phyloP scores from a whole-genome alignment of 2,888 invertebrate species.

The Polymixis flavicincta region DNA sequence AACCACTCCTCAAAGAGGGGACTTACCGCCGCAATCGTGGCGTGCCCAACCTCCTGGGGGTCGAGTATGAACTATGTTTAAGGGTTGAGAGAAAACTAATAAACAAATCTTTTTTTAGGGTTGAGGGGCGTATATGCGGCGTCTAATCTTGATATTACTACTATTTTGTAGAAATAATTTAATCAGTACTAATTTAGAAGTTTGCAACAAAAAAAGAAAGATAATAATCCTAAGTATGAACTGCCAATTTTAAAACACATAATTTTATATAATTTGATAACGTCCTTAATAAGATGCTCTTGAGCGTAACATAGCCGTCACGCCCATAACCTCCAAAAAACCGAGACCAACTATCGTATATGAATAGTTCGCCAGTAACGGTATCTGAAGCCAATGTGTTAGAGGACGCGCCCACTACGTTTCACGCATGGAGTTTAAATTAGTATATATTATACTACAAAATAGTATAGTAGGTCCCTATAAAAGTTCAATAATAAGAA shows the following conservation, averaged over 20 bases:
- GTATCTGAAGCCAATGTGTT: slow-evolving; percentile 46
- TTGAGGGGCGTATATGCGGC: too few relatives aligned
- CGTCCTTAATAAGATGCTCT: slow-evolving; percentile 42
- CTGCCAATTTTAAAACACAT: slow-evolving; percentile 23
- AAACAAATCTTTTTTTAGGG: too few relatives aligned
- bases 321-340: slow-evolving; percentile 53
- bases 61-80: too few relatives aligned
- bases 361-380: slow-evolving; percentile 46
- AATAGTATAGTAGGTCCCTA: not conserved
- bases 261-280: slow-evolving; percentile 36
- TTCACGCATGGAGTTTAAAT: slow-evolving; percentile 46
- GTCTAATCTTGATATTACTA: not conserved
- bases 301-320: slow-evolving; percentile 44
- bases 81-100: too few relatives aligned
- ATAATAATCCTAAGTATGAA: not conserved
- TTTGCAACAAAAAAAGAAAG: slow-evolving; percentile 4
- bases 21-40: too few relatives aligned
- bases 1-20: too few relatives aligned
- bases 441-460: not conserved
- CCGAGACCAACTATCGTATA: slow-evolving; percentile 20
- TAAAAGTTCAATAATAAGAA: too few relatives aligned
- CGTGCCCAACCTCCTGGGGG: too few relatives aligned
- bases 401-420: slow-evolving; percentile 47
- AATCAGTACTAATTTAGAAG: slow-evolving; percentile 1
- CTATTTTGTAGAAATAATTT: not conserved